Conservation (phyloP, 2,797 vertebrate genomes). For the Bufotes viridis region DNA sequence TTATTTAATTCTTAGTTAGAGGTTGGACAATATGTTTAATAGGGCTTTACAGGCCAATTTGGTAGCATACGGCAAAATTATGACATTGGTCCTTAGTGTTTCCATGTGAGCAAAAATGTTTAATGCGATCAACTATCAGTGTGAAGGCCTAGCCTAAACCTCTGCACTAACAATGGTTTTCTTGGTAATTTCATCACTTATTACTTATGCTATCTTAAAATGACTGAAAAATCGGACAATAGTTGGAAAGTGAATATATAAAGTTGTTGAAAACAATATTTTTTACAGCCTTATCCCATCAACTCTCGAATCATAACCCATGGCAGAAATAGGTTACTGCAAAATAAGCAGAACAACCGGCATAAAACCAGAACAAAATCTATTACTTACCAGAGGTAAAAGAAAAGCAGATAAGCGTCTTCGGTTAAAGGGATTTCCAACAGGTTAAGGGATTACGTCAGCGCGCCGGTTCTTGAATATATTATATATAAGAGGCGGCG, state of each 20-base stretch:
- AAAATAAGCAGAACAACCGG: neutral
- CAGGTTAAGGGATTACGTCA: too few species aligned
- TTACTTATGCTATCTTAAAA: neutral
- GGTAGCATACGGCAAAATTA: too few species aligned
- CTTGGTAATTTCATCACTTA: neutral
- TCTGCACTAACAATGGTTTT: neutral
- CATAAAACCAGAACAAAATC: neutral
- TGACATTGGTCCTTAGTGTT: too few species aligned
- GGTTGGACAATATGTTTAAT: too few species aligned
- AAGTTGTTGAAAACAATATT: neutral
- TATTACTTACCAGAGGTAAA: neutral
- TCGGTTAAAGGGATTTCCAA: too few species aligned
- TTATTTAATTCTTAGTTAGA: too few species aligned
- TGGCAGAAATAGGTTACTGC: neutral
- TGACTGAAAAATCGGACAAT: neutral
- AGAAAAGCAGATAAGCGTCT: constrained; percentile 1
- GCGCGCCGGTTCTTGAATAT: too few species aligned
- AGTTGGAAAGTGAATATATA: neutral
- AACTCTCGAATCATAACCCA: neutral
- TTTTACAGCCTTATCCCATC: neutral
- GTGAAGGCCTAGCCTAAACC: too few species aligned
- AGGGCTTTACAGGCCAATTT: too few species aligned
- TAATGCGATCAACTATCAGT: too few species aligned
- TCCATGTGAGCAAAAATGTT: too few species aligned
- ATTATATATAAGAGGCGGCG: too few species aligned